Conservation (phyloP, 1,140 invertebrate species). For the Bradynema listronoti region DNA sequence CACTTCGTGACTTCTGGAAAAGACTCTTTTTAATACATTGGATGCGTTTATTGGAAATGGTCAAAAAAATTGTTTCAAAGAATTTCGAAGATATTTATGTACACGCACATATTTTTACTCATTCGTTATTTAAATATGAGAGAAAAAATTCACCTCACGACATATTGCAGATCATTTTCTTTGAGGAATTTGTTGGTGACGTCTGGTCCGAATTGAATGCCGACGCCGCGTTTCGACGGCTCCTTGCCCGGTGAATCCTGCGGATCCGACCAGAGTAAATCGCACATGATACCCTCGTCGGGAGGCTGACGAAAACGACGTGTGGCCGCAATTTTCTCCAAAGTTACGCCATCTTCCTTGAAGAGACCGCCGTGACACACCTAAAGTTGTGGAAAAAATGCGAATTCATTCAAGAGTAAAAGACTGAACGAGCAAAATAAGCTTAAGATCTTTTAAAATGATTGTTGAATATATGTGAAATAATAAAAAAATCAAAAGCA, state of each 20-base stretch:
- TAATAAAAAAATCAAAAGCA: slow-evolving; percentile 3
- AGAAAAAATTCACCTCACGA: slow-evolving; percentile 41
- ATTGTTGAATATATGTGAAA: background rate
- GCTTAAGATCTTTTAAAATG: no score
- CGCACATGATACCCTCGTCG: slow-evolving; percentile 84
- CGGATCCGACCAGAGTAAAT: slow-evolving; percentile 82
- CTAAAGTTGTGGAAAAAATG: no score
- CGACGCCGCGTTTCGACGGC: slow-evolving; percentile 90
- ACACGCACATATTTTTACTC: no score
- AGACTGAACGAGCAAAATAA: no score
- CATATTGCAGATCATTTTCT: slow-evolving; percentile 50
- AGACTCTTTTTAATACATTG: slow-evolving; percentile 17
- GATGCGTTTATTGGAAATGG: no score
- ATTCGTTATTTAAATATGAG: slow-evolving; percentile 9
- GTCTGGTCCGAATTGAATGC: slow-evolving; percentile 96
- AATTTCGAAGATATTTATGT: no score
- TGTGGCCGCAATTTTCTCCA: slow-evolving; percentile 63
- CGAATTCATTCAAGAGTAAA: no score
- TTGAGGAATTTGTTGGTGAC: slow-evolving; percentile 74
- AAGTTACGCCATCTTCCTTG: slow-evolving; percentile 75
- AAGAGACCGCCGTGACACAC: slow-evolving; percentile 93
- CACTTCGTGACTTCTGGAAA: slow-evolving; percentile 82
- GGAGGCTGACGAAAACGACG: slow-evolving; percentile 73
- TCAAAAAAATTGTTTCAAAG: no score
- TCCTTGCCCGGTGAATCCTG: slow-evolving; percentile 76